Conservation (phyloP, 2,888 invertebrate genomes). For the Papilio demoleus region DNA sequence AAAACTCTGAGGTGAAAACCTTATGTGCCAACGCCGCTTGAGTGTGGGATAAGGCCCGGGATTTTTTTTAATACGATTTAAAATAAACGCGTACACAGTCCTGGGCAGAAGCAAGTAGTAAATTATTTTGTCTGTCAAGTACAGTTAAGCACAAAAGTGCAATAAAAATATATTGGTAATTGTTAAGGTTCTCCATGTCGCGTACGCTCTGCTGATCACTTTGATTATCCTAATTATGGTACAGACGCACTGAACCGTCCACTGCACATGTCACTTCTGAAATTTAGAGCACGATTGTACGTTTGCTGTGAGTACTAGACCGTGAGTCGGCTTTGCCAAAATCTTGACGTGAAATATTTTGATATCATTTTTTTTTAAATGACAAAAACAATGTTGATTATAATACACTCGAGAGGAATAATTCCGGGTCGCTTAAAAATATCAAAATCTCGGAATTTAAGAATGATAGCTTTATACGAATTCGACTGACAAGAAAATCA, state of each 20-base stretch:
- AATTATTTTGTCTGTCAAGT: neutral
- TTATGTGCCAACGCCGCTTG: too few relatives aligned
- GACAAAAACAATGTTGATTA: too few relatives aligned
- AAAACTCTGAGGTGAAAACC: too few relatives aligned
- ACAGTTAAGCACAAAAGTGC: neutral
- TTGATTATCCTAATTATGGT: conserved; percentile 34
- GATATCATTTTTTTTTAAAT: neutral
- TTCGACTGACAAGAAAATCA: too few relatives aligned
- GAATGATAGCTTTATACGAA: too few relatives aligned
- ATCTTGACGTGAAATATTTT: neutral
- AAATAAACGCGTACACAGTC: too few relatives aligned
- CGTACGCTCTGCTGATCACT: conserved; percentile 16
- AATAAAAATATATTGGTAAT: conserved; percentile 1
- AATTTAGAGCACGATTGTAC: conserved; percentile 24
- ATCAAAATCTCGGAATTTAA: too few relatives aligned
- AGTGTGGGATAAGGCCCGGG: too few relatives aligned
- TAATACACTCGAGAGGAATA: too few relatives aligned
- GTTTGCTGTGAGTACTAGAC: neutral
- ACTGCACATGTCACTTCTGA: conserved; percentile 15
- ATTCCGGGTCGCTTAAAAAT: too few relatives aligned
- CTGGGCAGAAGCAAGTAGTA: neutral
- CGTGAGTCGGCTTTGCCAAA: neutral
- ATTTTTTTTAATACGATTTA: too few relatives aligned
- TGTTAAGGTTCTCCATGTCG: conserved; percentile 7
- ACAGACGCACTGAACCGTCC: conserved; percentile 21